A percentile compares a stretch with the other conserved stretches of the same genome.
phyloP scores from a whole-genome alignment of 2,888 invertebrate species.

The Xylocampa areola region DNA sequence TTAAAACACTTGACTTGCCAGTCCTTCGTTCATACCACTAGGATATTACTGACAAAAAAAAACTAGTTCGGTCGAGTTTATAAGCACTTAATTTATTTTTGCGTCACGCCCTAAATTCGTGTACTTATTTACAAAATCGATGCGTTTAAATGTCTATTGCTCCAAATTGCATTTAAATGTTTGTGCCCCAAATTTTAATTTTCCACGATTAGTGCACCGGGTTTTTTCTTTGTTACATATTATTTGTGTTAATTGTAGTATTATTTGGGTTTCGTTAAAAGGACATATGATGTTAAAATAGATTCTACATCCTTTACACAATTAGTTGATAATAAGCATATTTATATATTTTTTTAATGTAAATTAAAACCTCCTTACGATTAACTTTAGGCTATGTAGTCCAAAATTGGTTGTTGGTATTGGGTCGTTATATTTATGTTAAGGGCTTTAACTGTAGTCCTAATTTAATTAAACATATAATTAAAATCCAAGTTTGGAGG shows the following conservation, averaged over 20 bases:
- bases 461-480: too few relatives aligned
- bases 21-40: too few relatives aligned
- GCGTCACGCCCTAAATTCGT: constrained; percentile 53
- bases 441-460: too few relatives aligned
- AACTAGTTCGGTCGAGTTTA: constrained; percentile 1
- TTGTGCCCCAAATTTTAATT: constrained; percentile 77
- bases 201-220: constrained; percentile 70
- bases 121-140: constrained; percentile 59
- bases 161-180: constrained; percentile 82
- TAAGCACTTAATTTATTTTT: constrained; percentile 29
- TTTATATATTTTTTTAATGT: neutral
- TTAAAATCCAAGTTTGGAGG: too few relatives aligned
- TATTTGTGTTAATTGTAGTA: constrained; percentile 78
- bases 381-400: too few relatives aligned
- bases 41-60: neutral
- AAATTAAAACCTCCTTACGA: too few relatives aligned
- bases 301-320: neutral
- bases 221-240: constrained; percentile 76
- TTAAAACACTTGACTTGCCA: too few relatives aligned
- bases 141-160: constrained; percentile 67
- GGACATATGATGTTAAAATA: neutral
- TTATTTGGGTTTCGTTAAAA: constrained; percentile 74
- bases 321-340: neutral
- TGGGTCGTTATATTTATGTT: too few relatives aligned
- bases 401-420: too few relatives aligned